Conservation (phyloP, 2,113 vertebrate genomes). For the Micromys minutus region DNA sequence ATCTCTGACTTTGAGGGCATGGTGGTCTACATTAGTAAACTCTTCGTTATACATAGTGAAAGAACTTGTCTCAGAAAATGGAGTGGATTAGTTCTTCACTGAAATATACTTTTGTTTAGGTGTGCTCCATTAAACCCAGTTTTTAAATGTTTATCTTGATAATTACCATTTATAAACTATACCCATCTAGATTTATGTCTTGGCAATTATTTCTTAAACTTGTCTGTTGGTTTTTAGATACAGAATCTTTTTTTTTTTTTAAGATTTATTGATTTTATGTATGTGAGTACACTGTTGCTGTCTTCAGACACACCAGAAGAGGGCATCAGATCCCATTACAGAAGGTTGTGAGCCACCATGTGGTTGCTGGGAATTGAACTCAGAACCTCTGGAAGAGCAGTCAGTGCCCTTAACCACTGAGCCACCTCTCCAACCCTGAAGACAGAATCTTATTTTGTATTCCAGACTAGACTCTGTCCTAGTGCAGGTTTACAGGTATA, state of each 20-base stretch:
- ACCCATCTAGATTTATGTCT: slow-evolving; percentile 37
- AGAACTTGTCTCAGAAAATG: background rate
- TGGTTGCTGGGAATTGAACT: too few relatives aligned
- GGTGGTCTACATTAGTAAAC: background rate
- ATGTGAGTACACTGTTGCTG: too few relatives aligned
- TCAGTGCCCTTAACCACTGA: too few relatives aligned
- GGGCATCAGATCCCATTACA: too few relatives aligned
- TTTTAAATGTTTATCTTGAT: slow-evolving; percentile 29
- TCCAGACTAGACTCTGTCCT: background rate
- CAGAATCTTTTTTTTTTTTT: background rate
- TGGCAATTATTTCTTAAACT: background rate
- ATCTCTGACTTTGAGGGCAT: background rate
- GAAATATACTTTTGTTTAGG: background rate
- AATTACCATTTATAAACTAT: background rate
- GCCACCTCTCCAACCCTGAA: too few relatives aligned
- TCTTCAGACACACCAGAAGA: too few relatives aligned
- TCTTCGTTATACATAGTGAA: background rate
- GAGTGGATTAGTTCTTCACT: background rate
- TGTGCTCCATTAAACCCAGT: background rate
- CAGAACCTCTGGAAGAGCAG: too few relatives aligned
- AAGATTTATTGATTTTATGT: too few relatives aligned
- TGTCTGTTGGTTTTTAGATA: background rate
- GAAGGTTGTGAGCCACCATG: too few relatives aligned
- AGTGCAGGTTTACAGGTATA: background rate
- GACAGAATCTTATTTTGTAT: background rate